phyloP scores from a whole-genome alignment of 2,888 invertebrate species.

The Spisula solida region DNA sequence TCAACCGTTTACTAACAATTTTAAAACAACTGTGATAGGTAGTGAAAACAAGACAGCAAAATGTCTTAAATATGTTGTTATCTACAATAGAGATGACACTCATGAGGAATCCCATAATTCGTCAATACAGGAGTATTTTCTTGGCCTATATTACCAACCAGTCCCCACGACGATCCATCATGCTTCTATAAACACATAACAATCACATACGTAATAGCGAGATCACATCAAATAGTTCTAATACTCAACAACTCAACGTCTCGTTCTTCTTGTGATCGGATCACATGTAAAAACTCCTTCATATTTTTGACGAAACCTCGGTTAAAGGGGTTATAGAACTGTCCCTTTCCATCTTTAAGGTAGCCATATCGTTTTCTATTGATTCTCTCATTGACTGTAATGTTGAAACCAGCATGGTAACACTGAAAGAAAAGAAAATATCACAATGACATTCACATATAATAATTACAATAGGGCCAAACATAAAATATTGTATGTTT shows the following conservation, averaged over 20 bases:
- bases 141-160: too few relatives aligned
- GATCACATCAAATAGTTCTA: slow-evolving; percentile 74
- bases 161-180: background rate
- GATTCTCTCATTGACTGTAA: slow-evolving; percentile 98
- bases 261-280: slow-evolving; percentile 75
- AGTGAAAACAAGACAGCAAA: too few relatives aligned
- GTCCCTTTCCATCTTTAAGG: slow-evolving; percentile 94
- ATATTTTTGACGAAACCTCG: slow-evolving; percentile 94
- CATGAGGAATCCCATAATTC: too few relatives aligned
- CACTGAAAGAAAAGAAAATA: slow-evolving; percentile 90
- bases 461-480: background rate
- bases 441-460: background rate
- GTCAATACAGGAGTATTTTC: too few relatives aligned
- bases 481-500: too few relatives aligned
- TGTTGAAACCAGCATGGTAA: slow-evolving; percentile 96
- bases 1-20: too few relatives aligned
- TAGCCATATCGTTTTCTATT: slow-evolving; percentile 97
- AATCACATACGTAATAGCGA: background rate
- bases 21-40: too few relatives aligned
- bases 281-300: slow-evolving; percentile 94
- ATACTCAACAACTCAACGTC: slow-evolving; percentile 83
- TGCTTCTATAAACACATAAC: background rate
- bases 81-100: too few relatives aligned
- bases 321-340: slow-evolving; percentile 97
- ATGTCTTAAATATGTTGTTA: too few relatives aligned